These are phyloP conservation scores for Sphaerophoria rueppellii DNA, from an alignment of 2,888 invertebrate genomes.

Conservation along the genomic window DNA sequence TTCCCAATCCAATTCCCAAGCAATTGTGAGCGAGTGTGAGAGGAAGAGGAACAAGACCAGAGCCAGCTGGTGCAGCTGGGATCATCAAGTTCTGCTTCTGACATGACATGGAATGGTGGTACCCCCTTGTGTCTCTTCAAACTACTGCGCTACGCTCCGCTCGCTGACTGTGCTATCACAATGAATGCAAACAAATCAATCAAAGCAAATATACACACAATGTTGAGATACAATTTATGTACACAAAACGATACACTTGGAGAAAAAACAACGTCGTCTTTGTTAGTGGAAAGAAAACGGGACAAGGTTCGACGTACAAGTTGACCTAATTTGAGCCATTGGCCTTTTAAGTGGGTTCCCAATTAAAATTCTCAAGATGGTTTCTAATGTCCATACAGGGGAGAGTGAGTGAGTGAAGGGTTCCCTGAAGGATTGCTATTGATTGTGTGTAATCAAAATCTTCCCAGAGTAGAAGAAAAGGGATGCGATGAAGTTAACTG, in stretches of 20 bases:
- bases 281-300: background rate
- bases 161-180: constrained; percentile 29
- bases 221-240: constrained; percentile 25
- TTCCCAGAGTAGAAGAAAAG: no score
- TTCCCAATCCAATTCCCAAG: constrained; percentile 43
- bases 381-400: background rate
- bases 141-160: background rate
- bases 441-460: no score
- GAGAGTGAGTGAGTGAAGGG: background rate
- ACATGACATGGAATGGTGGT: constrained; percentile 19
- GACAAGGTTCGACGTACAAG: background rate
- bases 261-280: background rate
- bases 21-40: constrained; percentile 36
- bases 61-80: constrained; percentile 55
- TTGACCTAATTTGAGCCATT: background rate
- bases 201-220: constrained; percentile 68
- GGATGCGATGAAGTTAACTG: no score
- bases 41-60: background rate
- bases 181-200: constrained; percentile 73
- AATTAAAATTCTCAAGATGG: background rate
- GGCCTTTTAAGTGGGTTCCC: background rate
- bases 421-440: background rate
- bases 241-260: background rate
- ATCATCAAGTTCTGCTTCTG: constrained; percentile 61
- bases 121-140: background rate